Percentiles rank a stretch among this genome's conserved stretches.
These are phyloP conservation scores for Marmota flaviventris DNA, from an alignment of 2,113 vertebrate genomes.

Conservation along the genomic window DNA sequence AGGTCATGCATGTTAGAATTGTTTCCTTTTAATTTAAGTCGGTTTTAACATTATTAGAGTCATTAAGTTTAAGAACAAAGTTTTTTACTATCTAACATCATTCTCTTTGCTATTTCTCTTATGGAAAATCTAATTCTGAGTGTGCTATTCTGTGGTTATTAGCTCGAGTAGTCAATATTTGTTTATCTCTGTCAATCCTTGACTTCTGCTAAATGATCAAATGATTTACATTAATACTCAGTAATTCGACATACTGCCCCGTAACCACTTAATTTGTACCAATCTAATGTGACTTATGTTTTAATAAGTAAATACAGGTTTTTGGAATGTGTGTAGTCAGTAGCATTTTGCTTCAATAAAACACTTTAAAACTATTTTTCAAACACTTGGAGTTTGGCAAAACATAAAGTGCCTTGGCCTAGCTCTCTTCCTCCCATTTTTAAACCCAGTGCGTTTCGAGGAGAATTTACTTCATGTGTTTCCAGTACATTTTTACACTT, in stretches of 20 bases:
- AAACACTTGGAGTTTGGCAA: slow-evolving; percentile 76
- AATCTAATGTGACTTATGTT: background rate
- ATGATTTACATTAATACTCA: slow-evolving; percentile 9
- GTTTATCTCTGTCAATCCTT: background rate
- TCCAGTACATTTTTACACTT: slow-evolving; percentile 71
- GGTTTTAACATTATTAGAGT: background rate
- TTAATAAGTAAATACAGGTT: slow-evolving; percentile 49
- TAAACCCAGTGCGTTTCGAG: slow-evolving; percentile 66
- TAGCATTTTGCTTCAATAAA: slow-evolving; percentile 76
- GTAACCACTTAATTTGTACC: slow-evolving; percentile 53
- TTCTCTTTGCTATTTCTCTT: background rate
- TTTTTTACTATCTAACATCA: background rate
- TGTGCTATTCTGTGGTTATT: background rate
- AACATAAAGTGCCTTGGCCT: slow-evolving; percentile 61
- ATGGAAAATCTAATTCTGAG: background rate
- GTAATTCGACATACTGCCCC: slow-evolving; percentile 4
- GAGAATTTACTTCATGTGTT: slow-evolving; percentile 79
- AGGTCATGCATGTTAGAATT: background rate
- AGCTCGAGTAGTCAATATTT: background rate
- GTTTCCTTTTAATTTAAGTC: background rate
- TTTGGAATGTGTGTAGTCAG: slow-evolving; percentile 44
- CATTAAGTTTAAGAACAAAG: background rate
- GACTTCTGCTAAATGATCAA: background rate
- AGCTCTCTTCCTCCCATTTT: slow-evolving; percentile 57
- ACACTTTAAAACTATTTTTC: slow-evolving; percentile 67